Base-by-base conservation (phyloP, 2,888 invertebrate genomes). In the Peribatodes rhomboidaria region DNA sequence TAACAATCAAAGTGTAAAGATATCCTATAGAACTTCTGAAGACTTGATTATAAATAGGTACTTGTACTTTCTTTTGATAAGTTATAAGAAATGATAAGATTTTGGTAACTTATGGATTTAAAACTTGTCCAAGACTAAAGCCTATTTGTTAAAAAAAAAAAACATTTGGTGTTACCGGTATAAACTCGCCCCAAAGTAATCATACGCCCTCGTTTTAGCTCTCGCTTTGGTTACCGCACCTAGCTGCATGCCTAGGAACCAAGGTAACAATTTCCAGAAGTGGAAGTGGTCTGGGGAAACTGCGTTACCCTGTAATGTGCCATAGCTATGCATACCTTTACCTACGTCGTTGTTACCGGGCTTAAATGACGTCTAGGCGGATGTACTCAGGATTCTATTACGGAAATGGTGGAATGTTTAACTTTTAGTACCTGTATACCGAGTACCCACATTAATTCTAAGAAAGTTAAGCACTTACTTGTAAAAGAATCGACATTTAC, bases 221-320 rank as follows among this genome's bases (percentile, higher is more conserved):
- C 81, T 80, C 74, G 71, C 77, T 78, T 76, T 76, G 73, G 71
- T 79, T 76, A 69, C 67, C 73, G 60, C 69, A 69, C 68, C 67
- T 72, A 74, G 74, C 73, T 74, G 67, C 68, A 67, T 73, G 67
- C 71, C 73, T 70, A 68, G 77, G 78, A 75, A 72, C 74, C 72
- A 74, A 53, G 76, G 82, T 80, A 85, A 86, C 85, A 84, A 86
- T 86, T 88, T 85, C 77, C 79, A 79, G 79, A 78, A 81, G 82
- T 79, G 78, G 78, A 82, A 83, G 80, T 66, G 78, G 79, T 74
- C 70, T 78, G 77, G 75, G 77, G 77, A 78, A 86, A 86, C 82
- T 83, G 73, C 79, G 75, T 86, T 86, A 83, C 74, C 77, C 70
- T 77, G 71, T 77, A 76, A 79, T 77, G 74, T 73, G 73, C 58